phyloP scores from a whole-genome alignment of 2,888 invertebrate species.

The Lucinisca nassula region DNA sequence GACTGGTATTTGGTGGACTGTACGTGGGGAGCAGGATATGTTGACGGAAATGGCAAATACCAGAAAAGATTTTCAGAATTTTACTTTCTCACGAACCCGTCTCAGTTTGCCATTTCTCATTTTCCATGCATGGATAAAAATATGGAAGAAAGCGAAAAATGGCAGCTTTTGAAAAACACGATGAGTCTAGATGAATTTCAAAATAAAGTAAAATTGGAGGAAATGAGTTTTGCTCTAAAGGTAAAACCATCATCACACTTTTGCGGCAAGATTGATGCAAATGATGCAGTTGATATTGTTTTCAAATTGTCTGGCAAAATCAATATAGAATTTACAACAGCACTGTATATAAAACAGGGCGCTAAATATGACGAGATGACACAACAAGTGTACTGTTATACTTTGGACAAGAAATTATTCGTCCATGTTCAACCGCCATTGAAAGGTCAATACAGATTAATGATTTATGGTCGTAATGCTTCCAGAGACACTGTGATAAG shows the following conservation, averaged over 20 bases:
- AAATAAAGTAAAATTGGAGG: background rate
- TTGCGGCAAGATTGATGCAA: slow-evolving; percentile 1
- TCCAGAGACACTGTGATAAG: background rate
- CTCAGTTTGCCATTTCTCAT: slow-evolving; percentile 38
- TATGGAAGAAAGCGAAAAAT: slow-evolving; percentile 19
- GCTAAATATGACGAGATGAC: background rate
- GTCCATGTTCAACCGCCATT: background rate
- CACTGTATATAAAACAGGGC: background rate
- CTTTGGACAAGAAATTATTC: background rate
- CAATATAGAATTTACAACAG: background rate
- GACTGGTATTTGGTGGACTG: slow-evolving; percentile 66
- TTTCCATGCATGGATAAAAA: slow-evolving; percentile 39
- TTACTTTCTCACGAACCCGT: slow-evolving; percentile 60
- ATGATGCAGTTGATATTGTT: background rate
- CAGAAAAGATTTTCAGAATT: slow-evolving; percentile 41
- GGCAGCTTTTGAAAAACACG: slow-evolving; percentile 48
- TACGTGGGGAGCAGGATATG: slow-evolving; percentile 69
- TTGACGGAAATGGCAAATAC: slow-evolving; percentile 31
- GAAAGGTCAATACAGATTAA: background rate
- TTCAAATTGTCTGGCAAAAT: background rate
- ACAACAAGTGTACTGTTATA: background rate
- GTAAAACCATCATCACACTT: slow-evolving; percentile 20
- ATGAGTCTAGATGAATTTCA: slow-evolving; percentile 49
- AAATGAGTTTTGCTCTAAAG: slow-evolving; percentile 16
- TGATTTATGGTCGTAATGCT: background rate